Conservation (phyloP, 2,113 vertebrate species). For the Platysteira castanea region DNA sequence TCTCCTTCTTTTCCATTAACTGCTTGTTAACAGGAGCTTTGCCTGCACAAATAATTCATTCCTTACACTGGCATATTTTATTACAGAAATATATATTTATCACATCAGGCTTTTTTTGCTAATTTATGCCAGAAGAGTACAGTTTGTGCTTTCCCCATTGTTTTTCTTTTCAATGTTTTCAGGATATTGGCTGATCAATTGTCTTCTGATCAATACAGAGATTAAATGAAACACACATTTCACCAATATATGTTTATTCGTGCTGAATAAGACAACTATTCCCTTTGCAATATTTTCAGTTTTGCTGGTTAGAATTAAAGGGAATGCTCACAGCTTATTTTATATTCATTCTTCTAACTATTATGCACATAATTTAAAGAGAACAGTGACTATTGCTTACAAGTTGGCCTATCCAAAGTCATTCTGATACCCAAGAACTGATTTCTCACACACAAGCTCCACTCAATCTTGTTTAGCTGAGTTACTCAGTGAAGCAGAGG, state of each 20-base stretch:
- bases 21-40: neutral
- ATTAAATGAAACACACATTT: slow-evolving; percentile 5
- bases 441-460: neutral
- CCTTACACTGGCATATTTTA: neutral
- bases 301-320: neutral
- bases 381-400: neutral
- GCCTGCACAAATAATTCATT: neutral
- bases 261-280: neutral
- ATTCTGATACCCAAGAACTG: neutral
- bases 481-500: neutral
- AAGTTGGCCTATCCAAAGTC: neutral
- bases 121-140: neutral
- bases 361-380: neutral
- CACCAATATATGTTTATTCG: neutral
- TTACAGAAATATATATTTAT: neutral
- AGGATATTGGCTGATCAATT: slow-evolving; percentile 1
- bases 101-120: neutral
- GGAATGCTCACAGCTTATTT: neutral
- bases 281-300: neutral
- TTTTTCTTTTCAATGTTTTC: neutral
- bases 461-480: neutral
- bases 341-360: neutral
- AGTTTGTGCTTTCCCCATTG: neutral
- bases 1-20: neutral
- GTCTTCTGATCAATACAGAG: neutral